Percentiles rank a stretch among this genome's conserved stretches.
phyloP scores from a whole-genome alignment of 2,888 invertebrate genomes.

The Epistrophella euchroma region DNA sequence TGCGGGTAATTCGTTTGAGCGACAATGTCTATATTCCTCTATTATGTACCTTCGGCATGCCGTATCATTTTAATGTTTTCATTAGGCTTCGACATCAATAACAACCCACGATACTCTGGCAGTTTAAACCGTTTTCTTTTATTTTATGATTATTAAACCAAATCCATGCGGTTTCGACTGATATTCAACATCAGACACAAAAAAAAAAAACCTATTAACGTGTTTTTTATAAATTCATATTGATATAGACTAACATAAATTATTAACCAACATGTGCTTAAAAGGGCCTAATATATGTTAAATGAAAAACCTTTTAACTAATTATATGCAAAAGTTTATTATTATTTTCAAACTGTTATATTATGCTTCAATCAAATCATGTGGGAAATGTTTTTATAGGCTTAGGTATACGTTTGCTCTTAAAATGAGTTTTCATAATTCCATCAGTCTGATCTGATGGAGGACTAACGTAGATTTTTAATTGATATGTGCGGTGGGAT shows the following conservation, averaged over 20 bases:
- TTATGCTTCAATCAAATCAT: neutral
- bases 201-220: neutral
- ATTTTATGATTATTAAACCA: conserved; percentile 14
- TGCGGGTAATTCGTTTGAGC: conserved; percentile 67
- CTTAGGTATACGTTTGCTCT: neutral
- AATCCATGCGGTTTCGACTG: neutral
- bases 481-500: neutral
- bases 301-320: conserved; percentile 22
- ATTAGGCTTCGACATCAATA: conserved; percentile 19
- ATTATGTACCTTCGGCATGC: neutral
- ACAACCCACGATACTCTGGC: neutral
- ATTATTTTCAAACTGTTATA: conserved; percentile 11
- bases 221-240: conserved; percentile 14
- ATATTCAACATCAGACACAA: neutral
- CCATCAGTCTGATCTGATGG: neutral
- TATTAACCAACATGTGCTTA: neutral
- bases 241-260: neutral
- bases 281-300: neutral
- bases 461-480: neutral
- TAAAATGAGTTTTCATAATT: conserved; percentile 21
- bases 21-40: neutral
- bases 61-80: conserved; percentile 12
- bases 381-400: neutral
- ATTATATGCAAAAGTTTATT: conserved; percentile 21
- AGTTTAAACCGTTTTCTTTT: neutral